These are phyloP conservation scores for Akabosia matsudoensis DNA, from an alignment of 1,140 invertebrate genomes.

Conservation along the genomic window DNA sequence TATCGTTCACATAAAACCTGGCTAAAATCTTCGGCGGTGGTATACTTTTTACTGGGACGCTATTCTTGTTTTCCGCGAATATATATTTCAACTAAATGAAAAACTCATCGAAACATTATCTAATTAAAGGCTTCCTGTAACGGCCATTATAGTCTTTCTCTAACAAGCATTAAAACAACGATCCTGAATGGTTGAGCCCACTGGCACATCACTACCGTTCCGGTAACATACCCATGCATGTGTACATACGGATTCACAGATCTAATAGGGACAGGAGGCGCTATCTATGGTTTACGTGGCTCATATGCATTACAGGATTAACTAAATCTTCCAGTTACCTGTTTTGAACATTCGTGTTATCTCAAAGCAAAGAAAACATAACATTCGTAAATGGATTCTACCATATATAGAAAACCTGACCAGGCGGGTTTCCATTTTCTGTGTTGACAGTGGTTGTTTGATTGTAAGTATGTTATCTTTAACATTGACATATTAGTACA, in stretches of 20 bases:
- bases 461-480: too few relatives aligned
- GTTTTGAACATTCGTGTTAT: too few relatives aligned
- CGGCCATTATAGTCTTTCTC: not conserved
- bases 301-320: too few relatives aligned
- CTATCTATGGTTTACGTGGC: not conserved
- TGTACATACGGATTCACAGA: not conserved
- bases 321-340: too few relatives aligned
- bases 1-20: not conserved
- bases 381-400: too few relatives aligned
- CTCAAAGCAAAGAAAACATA: too few relatives aligned
- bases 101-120: too few relatives aligned
- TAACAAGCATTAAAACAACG: not conserved
- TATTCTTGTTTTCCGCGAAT: not conserved
- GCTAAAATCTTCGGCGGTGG: conserved; percentile 11
- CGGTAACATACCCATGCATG: not conserved
- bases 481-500: too few relatives aligned
- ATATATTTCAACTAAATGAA: not conserved
- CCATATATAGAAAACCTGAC: too few relatives aligned
- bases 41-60: not conserved
- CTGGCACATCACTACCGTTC: not conserved
- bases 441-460: too few relatives aligned
- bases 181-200: not conserved
- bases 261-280: not conserved
- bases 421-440: too few relatives aligned
- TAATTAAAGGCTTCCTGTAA: not conserved